Evolutionary conservation across 2,888 invertebrate species (phyloP), one percentile per base, ranked within the genome.

Genomic region (Pomacea canaliculata): DNA sequence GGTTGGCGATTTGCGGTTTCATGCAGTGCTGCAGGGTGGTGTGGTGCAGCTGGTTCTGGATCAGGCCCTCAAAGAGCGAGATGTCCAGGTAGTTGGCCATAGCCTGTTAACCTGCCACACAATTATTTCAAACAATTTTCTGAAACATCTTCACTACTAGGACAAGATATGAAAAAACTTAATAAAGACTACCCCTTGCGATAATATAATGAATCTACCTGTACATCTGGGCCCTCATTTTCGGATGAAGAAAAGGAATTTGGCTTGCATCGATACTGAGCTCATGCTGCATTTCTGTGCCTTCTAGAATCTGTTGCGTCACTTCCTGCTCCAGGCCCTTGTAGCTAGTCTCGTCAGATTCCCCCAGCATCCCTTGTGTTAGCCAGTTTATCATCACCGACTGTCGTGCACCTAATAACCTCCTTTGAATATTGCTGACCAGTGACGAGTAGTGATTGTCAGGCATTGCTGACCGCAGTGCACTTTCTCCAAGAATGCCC

Each of bases 41-140:
- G 19, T 93, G 93, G 76, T 94, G 93, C 7, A 94, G 85, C 0
- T 93, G 92, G 83, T 94, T 94, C 0, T 92, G 92, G 5, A 96
- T 92, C 93, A 96, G 93, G 13, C 96, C 92, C 86, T 96, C 96
- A 91, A 96, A 96, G 12, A 96, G 92, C 0, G 96, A 96, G 71
- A 95, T 92, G 78, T 95, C 94, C 77, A 96, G 89, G 63, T 94
- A 23, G 23, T 23, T 23, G 23, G 23, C 23, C 23, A 23, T 23
- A 23, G 23, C 23, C 23, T 23, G 23, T 23, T 23, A 23, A 23
- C 23, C 23, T 23, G 23, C 23, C 23, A 23, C 23, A 23, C 23
- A 23, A 23, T 23, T 23, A 23, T 56, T 4, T 56, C 16, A 4
- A 56, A 56, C 51, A 56, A 1, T 56, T 4, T 8, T 4, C 51